A percentile compares a stretch with the other conserved stretches of the same genome.
These are phyloP conservation scores for mouse (Mus musculus) DNA, from an alignment of 2,113 vertebrate species.

Conservation along the genomic window GRCm39 chr12:53453001-53453500, in stretches of 20 bases:
- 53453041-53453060: background rate
- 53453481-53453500: background rate
- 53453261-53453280: too few relatives aligned
- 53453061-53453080: constrained; percentile 5
- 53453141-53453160: background rate
- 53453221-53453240: background rate
- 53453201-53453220: background rate
- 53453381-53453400: background rate
- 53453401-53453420: background rate
- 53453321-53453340: background rate
- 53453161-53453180: background rate
- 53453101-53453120: constrained; percentile 1
- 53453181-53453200: background rate
- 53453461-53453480: background rate
- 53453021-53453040: background rate
- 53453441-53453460: background rate
- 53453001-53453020: background rate
- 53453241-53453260: background rate
- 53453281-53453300: background rate
- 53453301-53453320: background rate
- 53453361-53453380: background rate
- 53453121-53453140: background rate
- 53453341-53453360: background rate
- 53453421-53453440: background rate
- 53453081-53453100: constrained; percentile 31